A percentile compares a stretch with the other conserved stretches of the same genome.
Conservation (phyloP, 1,140 invertebrate species). For the Amphibalanus amphitrite region DNA sequence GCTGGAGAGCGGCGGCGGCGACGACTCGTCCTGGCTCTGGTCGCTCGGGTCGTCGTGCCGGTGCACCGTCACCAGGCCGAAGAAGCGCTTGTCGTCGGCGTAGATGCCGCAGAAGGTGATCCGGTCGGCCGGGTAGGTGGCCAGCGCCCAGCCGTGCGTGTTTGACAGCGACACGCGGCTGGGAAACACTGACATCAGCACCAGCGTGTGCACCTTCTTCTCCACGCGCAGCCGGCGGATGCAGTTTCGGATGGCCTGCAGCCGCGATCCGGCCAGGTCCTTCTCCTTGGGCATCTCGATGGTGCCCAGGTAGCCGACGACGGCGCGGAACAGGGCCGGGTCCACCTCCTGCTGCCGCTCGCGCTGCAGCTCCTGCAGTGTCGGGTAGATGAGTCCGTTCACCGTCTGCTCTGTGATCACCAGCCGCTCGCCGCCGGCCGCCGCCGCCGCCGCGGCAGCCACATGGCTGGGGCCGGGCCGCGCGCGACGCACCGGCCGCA, state of each 20-base stretch:
- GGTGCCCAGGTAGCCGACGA: constrained; percentile 88
- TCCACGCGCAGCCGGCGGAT: constrained; percentile 75
- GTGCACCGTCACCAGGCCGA: constrained; percentile 74
- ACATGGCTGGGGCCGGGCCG: constrained; percentile 7
- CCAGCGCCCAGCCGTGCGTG: constrained; percentile 37
- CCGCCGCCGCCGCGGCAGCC: constrained; percentile 8
- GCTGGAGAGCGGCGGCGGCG: constrained; percentile 28
- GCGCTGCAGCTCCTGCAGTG: constrained; percentile 18
- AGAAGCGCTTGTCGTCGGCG: constrained; percentile 70
- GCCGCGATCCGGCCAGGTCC: constrained; percentile 20
- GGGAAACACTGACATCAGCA: constrained; percentile 64
- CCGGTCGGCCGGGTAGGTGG: constrained; percentile 65
- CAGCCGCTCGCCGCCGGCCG: constrained; percentile 11
- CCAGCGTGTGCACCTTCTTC: constrained; percentile 66
- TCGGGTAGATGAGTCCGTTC: constrained; percentile 22
- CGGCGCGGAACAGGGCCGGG: constrained; percentile 45
- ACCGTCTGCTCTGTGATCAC: constrained; percentile 22
- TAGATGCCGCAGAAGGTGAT: constrained; percentile 77
- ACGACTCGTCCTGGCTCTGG: constrained; percentile 17
- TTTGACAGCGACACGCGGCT: constrained; percentile 59
- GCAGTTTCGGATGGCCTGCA: constrained; percentile 50
- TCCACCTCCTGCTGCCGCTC: constrained; percentile 15
- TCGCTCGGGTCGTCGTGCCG: constrained; percentile 19
- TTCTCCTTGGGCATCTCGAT: constrained; percentile 47
- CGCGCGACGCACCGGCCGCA: background rate